A percentile compares a stretch with the other conserved stretches of the same genome.
These are phyloP conservation scores for Listrodromus nycthemerus DNA, from an alignment of 2,888 invertebrate genomes.

Conservation along the genomic window DNA sequence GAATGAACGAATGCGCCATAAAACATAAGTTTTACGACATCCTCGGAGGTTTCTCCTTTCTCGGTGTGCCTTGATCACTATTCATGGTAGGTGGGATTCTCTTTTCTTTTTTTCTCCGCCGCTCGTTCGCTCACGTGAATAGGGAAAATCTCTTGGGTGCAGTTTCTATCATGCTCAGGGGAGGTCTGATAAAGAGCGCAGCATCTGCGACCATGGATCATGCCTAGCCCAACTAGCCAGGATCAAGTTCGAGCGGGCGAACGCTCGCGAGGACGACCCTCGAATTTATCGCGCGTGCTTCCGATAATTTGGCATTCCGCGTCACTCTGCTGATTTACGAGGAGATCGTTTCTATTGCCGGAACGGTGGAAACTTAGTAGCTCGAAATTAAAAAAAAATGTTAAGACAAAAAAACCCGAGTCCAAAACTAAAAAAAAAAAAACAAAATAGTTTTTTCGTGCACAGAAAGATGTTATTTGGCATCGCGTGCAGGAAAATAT, in stretches of 20 bases:
- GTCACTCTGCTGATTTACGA: conserved; percentile 31
- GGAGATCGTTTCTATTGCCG: conserved; percentile 11
- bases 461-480: no score
- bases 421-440: no score
- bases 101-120: background rate
- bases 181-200: conserved; percentile 38
- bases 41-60: background rate
- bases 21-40: conserved; percentile 2
- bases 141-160: conserved; percentile 31
- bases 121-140: conserved; percentile 11
- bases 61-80: conserved; percentile 26
- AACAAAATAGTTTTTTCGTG: no score
- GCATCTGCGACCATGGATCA: conserved; percentile 53
- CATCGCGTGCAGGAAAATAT: no score
- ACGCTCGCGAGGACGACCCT: conserved; percentile 19
- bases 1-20: background rate
- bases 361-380: background rate
- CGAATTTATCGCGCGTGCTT: conserved; percentile 40
- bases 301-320: conserved; percentile 32
- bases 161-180: conserved; percentile 21
- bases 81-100: conserved; percentile 11
- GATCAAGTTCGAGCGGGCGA: conserved; percentile 38
- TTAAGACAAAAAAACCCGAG: background rate
- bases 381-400: background rate
- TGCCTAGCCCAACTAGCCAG: conserved; percentile 39